Percentiles rank a stretch among this genome's conserved stretches.
phyloP scores from a whole-genome alignment of 2,888 invertebrate genomes.

The Criorhina ranunculi region DNA sequence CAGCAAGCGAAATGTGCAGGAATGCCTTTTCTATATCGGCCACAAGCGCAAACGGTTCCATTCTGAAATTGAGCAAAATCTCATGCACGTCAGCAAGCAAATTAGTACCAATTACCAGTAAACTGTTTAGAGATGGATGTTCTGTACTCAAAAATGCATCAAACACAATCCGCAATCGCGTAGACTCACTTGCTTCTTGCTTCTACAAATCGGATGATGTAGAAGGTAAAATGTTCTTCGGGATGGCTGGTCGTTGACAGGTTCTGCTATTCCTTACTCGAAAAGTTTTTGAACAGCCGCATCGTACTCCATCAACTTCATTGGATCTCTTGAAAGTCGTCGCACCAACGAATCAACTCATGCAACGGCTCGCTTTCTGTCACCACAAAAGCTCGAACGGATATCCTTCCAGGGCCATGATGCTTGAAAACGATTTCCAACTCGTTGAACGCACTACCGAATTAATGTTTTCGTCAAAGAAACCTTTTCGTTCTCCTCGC shows the following conservation, averaged over 20 bases:
- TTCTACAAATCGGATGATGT: conserved; percentile 31
- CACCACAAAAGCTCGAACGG: conserved; percentile 13
- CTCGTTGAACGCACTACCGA: no score
- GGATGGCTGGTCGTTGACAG: neutral
- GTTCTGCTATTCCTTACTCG: conserved; percentile 25
- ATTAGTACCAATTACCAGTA: neutral
- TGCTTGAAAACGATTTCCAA: neutral
- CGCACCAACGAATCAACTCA: conserved; percentile 26
- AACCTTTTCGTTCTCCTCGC: conserved; percentile 14
- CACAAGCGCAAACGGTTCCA: neutral
- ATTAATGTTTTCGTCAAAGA: no score
- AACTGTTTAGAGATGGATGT: conserved; percentile 9
- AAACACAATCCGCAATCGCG: conserved; percentile 28
- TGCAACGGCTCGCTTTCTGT: conserved; percentile 9
- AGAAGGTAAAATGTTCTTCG: conserved; percentile 22
- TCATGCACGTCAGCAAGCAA: no score
- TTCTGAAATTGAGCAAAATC: no score
- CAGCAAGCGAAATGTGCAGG: no score
- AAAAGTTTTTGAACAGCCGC: conserved; percentile 17
- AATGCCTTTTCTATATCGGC: conserved; percentile 2
- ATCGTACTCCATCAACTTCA: conserved; percentile 25
- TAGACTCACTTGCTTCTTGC: conserved; percentile 26
- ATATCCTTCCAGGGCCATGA: neutral
- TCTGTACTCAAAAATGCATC: conserved; percentile 21
- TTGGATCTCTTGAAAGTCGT: conserved; percentile 28